phyloP scores from a whole-genome alignment of 2,113 vertebrate genomes.

The Phrynosoma blainvillii region DNA sequence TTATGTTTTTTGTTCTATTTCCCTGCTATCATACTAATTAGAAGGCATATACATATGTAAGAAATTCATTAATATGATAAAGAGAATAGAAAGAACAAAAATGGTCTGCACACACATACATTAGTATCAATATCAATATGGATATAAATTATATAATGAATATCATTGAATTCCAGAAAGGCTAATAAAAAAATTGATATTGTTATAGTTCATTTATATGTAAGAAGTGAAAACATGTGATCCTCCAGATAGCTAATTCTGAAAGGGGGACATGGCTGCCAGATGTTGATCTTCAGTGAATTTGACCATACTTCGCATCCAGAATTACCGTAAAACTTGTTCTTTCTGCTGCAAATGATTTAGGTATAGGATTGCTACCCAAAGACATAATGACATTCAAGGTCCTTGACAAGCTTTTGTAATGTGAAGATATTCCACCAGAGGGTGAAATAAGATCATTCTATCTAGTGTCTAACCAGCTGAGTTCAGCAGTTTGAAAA shows the following conservation, averaged over 20 bases:
- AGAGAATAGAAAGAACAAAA: too few species aligned
- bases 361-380: background rate
- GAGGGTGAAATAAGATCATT: slow-evolving; percentile 64
- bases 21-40: too few species aligned
- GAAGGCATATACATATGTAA: too few species aligned
- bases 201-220: background rate
- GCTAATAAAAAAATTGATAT: background rate
- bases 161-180: background rate
- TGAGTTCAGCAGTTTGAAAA: too few species aligned
- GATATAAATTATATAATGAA: background rate
- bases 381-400: background rate
- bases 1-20: too few species aligned
- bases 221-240: background rate
- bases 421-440: slow-evolving; percentile 45
- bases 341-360: background rate
- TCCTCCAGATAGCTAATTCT: background rate
- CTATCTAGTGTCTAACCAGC: background rate
- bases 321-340: background rate
- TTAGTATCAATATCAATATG: too few species aligned
- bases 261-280: background rate
- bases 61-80: too few species aligned
- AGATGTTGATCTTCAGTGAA: background rate
- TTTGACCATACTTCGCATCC: background rate
- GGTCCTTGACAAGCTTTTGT: background rate
- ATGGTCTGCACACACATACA: too few species aligned